Conservation (phyloP, 2,888 invertebrate species). For the Amorpha juglandis region DNA sequence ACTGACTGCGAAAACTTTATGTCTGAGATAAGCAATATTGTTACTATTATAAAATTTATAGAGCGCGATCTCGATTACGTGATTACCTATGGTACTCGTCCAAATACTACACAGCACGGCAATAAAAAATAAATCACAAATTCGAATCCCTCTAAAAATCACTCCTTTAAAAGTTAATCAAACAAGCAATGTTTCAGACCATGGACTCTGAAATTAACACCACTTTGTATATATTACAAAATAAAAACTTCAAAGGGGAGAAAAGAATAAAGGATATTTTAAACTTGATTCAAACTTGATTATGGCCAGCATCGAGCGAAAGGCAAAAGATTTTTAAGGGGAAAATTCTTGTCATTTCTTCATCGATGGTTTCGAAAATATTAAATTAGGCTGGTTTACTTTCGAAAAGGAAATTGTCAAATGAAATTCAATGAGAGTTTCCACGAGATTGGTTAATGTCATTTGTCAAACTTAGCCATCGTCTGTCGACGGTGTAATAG, state of each 20-base stretch:
- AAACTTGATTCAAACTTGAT: conserved; percentile 42
- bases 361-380: conserved; percentile 23
- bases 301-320: conserved; percentile 22
- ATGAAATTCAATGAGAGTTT: conserved; percentile 29
- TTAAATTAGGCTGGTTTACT: conserved; percentile 26
- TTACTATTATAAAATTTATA: no score
- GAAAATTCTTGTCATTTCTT: not conserved
- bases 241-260: conserved; percentile 54
- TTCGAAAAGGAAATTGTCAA: conserved; percentile 26
- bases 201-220: conserved; percentile 54
- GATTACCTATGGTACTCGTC: no score
- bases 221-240: conserved; percentile 59
- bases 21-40: no score
- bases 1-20: no score
- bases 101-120: not conserved
- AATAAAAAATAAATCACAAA: conserved; percentile 3
- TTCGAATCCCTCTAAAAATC: conserved; percentile 3
- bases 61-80: no score
- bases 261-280: conserved; percentile 41
- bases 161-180: conserved; percentile 54
- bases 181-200: conserved; percentile 61
- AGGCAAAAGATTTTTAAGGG: not conserved
- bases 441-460: conserved; percentile 26
- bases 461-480: conserved; percentile 28
- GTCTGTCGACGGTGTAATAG: not conserved